phyloP scores from a whole-genome alignment of 2,797 vertebrate genomes.

The Austrolebias charrua region DNA sequence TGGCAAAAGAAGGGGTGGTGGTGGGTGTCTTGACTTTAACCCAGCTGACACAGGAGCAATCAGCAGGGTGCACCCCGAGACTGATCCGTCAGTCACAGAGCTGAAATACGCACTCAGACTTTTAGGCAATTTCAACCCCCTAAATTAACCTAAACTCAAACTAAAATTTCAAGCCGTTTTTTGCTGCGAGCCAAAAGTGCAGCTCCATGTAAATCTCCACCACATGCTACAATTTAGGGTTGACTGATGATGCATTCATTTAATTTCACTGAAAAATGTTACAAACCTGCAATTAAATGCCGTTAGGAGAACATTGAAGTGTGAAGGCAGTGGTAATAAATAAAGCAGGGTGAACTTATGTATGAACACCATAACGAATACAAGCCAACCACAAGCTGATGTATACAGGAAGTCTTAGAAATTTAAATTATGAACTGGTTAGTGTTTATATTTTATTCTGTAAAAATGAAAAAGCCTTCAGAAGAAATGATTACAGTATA shows the following conservation, averaged over 20 bases:
- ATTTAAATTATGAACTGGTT: background rate
- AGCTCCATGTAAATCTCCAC: conserved; percentile 2
- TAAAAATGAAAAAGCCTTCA: too few species aligned
- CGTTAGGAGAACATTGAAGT: background rate
- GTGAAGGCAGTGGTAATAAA: background rate
- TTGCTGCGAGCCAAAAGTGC: conserved; percentile 4
- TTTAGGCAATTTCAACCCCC: background rate
- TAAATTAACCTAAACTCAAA: conserved; percentile 19
- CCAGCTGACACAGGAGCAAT: conserved; percentile 6
- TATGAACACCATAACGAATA: too few species aligned
- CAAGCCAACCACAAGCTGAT: background rate
- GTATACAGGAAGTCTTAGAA: background rate
- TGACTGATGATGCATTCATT: background rate
- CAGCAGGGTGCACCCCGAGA: conserved; percentile 4
- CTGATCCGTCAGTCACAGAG: conserved; percentile 28
- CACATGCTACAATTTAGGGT: background rate
- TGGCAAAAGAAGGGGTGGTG: background rate
- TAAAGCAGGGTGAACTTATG: background rate
- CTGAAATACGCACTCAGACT: conserved; percentile 14
- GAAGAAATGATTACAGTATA: too few species aligned
- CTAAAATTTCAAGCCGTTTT: background rate
- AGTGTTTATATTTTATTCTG: too few species aligned
- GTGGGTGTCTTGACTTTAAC: background rate
- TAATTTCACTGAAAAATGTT: background rate
- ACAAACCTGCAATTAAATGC: background rate